phyloP scores from a whole-genome alignment of 2,888 invertebrate genomes.

The Hoplodrina ambigua region DNA sequence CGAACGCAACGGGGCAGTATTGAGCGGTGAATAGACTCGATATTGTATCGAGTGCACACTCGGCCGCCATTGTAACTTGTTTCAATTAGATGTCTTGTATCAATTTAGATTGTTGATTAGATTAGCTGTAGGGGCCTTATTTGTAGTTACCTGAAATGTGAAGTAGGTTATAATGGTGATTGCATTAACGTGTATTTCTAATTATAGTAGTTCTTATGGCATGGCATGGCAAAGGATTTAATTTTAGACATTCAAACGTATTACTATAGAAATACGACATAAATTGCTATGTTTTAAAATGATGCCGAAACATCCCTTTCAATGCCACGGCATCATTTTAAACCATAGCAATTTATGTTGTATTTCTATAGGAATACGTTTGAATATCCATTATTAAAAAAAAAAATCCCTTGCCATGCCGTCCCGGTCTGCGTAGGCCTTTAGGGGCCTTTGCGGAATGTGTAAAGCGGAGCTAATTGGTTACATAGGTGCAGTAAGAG shows the following conservation, averaged over 20 bases:
- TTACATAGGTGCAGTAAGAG: background rate
- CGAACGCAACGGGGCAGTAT: conserved; percentile 42
- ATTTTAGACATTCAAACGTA: too few species aligned
- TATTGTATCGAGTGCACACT: conserved; percentile 37
- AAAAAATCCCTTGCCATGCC: too few species aligned
- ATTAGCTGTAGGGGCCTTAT: conserved; percentile 33
- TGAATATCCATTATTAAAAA: too few species aligned
- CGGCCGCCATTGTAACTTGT: conserved; percentile 33
- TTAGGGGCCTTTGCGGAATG: background rate
- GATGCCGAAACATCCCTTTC: too few species aligned
- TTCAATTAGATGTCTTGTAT: conserved; percentile 59
- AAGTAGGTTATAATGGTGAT: conserved; percentile 14
- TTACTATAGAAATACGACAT: too few species aligned
- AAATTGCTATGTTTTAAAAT: too few species aligned
- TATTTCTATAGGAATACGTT: too few species aligned
- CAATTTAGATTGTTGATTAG: conserved; percentile 59
- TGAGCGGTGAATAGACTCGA: conserved; percentile 42
- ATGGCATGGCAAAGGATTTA: too few species aligned
- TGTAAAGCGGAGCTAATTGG: background rate
- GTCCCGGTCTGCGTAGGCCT: too few species aligned
- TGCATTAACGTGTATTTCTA: conserved; percentile 10
- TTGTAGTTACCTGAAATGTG: conserved; percentile 32
- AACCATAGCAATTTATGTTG: too few species aligned
- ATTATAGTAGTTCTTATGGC: conserved; percentile 7
- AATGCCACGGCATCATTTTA: too few species aligned